Evolutionary conservation across 2,797 vertebrate species (phyloP).

Genomic region (Cercopithecus petaurista): DNA sequence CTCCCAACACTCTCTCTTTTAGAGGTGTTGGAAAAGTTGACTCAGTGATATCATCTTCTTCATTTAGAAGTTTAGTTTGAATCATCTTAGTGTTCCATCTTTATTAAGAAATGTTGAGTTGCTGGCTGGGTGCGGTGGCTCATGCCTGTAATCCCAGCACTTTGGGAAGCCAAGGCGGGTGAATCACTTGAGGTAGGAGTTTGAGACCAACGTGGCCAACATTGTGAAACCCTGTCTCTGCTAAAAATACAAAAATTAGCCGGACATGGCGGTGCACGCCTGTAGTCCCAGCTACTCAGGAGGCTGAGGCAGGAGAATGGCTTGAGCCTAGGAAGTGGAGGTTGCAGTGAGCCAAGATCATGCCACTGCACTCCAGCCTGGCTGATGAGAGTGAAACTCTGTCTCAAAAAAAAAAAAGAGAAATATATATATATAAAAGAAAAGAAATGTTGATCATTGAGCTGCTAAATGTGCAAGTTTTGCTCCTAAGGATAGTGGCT

Average conservation of each 20-base stretch:
- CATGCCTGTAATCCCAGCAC: not conserved
- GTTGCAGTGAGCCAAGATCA: not conserved
- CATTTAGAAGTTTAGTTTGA: not conserved
- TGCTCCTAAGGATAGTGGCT: rapidly evolving
- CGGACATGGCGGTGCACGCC: rapidly evolving
- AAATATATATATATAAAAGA: not conserved
- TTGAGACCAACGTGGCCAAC: not conserved
- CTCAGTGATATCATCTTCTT: not conserved
- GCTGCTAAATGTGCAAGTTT: not conserved
- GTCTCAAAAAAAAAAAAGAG: not conserved
- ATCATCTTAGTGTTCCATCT: not conserved
- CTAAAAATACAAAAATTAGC: not conserved
- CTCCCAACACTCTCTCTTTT: not conserved
- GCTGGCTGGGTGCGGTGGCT: not conserved
- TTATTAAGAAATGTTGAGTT: not conserved
- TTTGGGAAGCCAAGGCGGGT: not conserved
- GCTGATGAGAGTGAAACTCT: rapidly evolving
- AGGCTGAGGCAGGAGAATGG: not conserved
- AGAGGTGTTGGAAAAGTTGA: not conserved
- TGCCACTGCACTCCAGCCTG: not conserved
- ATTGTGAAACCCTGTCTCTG: not conserved
- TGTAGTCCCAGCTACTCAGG: not conserved
- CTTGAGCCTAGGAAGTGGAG: not conserved
- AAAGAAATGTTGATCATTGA: not conserved
- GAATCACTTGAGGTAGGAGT: not conserved